These are phyloP conservation scores for Hirtodrosophila cameraria DNA, from an alignment of 2,888 invertebrate species.

Conservation along the genomic window DNA sequence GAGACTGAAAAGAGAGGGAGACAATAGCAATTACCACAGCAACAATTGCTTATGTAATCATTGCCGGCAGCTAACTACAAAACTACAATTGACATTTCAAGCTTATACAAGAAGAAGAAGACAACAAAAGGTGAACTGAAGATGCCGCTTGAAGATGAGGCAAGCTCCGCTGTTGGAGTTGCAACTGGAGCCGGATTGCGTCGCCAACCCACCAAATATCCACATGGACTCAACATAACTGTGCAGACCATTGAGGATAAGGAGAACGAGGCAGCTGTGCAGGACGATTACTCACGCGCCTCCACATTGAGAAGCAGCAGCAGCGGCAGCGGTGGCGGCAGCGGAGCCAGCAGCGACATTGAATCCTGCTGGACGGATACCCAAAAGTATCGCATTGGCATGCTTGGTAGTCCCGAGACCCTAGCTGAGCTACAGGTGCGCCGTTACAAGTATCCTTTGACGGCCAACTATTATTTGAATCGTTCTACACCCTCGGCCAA, in stretches of 20 bases:
- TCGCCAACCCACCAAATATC: conserved; percentile 80
- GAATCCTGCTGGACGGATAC: conserved; percentile 56
- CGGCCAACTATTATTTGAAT: conserved; percentile 78
- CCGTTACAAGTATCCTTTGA: conserved; percentile 79
- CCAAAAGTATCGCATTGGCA: conserved; percentile 76
- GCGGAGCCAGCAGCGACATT: conserved; percentile 36
- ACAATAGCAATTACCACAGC: conserved; percentile 67
- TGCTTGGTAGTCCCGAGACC: conserved; percentile 75
- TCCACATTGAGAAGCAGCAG: conserved; percentile 67
- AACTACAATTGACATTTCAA: conserved; percentile 57
- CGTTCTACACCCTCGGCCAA: conserved; percentile 6
- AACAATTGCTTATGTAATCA: conserved; percentile 53
- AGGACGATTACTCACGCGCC: conserved; percentile 62
- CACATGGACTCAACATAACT: conserved; percentile 78
- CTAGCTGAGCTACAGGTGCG: conserved; percentile 81
- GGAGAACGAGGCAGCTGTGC: not conserved
- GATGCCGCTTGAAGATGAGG: conserved; percentile 46
- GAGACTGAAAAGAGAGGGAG: conserved; percentile 32
- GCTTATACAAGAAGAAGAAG: conserved; percentile 8
- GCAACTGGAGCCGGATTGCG: conserved; percentile 45
- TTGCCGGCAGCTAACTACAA: conserved; percentile 15
- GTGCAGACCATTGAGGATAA: conserved; percentile 71
- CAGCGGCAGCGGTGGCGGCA: conserved; percentile 39
- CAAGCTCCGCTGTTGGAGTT: conserved; percentile 41
- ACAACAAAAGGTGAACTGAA: conserved; percentile 41